A percentile compares a stretch with the other conserved stretches of the same genome.
Conservation (phyloP, 2,888 invertebrate genomes). For the Parnassius mnemosyne region DNA sequence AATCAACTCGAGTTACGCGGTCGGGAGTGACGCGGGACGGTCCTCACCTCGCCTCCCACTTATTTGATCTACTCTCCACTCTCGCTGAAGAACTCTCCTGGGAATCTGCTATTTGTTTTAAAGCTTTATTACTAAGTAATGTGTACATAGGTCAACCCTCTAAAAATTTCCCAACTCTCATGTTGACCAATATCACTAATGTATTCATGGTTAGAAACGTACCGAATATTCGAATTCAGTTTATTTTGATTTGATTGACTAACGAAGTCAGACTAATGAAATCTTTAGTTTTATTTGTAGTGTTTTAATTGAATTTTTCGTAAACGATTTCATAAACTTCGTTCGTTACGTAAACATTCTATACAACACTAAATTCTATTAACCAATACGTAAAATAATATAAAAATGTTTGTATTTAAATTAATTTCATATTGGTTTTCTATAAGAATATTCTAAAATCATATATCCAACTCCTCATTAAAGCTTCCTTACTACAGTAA, state of each 20-base stretch:
- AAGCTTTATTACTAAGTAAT: conserved; percentile 81
- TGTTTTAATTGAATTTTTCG: conserved; percentile 8
- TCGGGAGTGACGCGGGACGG: conserved; percentile 63
- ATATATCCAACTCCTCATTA: too few species aligned
- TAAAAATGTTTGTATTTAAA: too few species aligned
- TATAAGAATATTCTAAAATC: too few species aligned
- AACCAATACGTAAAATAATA: too few species aligned
- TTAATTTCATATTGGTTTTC: too few species aligned
- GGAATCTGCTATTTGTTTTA: conserved; percentile 74
- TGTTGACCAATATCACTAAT: conserved; percentile 76
- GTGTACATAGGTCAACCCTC: conserved; percentile 79
- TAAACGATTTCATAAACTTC: too few species aligned
- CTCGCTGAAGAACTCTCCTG: conserved; percentile 44
- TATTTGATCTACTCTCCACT: conserved; percentile 65
- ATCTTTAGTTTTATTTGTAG: conserved; percentile 16
- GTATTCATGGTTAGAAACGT: conserved; percentile 34
- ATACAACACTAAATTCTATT: too few species aligned
- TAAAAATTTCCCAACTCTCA: conserved; percentile 58
- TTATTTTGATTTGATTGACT: conserved; percentile 25
- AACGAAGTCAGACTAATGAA: conserved; percentile 9
- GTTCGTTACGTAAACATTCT: too few species aligned
- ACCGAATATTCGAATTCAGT: conserved; percentile 14
- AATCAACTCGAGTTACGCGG: conserved; percentile 76
- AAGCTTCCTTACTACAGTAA: too few species aligned
- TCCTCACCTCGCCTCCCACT: conserved; percentile 50